Evolutionary conservation across 2,113 vertebrate species (phyloP).

Genomic region (Raphicerus campestris): DNA sequence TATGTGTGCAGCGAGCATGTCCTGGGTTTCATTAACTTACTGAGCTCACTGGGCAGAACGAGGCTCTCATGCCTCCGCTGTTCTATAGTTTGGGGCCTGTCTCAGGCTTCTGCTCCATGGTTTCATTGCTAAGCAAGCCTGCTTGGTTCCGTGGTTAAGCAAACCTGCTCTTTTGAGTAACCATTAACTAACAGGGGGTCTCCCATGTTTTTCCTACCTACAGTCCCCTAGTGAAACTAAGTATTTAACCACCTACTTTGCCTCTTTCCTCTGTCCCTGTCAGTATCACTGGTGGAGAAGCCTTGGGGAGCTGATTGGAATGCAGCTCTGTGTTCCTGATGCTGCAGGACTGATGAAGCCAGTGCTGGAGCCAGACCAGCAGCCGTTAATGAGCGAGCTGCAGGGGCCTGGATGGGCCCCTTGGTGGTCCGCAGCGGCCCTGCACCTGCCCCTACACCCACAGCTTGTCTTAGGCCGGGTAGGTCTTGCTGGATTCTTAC

Average conservation of each 20-base stretch:
- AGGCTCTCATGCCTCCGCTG: neutral
- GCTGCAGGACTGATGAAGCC: neutral
- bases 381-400: neutral
- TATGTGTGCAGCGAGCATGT: neutral
- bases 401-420: neutral
- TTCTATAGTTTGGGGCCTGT: neutral
- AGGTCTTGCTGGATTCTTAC: neutral
- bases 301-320: rapidly evolving
- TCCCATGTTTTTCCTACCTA: neutral
- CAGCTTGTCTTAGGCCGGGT: neutral
- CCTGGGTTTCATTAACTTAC: neutral
- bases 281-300: rapidly evolving
- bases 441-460: rapidly evolving
- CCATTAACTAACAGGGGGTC: neutral
- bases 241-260: neutral
- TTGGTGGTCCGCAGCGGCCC: neutral
- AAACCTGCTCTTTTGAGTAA: neutral
- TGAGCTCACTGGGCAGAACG: neutral
- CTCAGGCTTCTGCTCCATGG: neutral
- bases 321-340: rapidly evolving
- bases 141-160: neutral
- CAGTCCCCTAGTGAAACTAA: neutral
- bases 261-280: neutral
- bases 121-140: neutral
- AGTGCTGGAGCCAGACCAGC: neutral